A percentile compares a stretch with the other conserved stretches of the same genome.
Conservation (phyloP, 2,113 vertebrate species). For the Bucco capensis region DNA sequence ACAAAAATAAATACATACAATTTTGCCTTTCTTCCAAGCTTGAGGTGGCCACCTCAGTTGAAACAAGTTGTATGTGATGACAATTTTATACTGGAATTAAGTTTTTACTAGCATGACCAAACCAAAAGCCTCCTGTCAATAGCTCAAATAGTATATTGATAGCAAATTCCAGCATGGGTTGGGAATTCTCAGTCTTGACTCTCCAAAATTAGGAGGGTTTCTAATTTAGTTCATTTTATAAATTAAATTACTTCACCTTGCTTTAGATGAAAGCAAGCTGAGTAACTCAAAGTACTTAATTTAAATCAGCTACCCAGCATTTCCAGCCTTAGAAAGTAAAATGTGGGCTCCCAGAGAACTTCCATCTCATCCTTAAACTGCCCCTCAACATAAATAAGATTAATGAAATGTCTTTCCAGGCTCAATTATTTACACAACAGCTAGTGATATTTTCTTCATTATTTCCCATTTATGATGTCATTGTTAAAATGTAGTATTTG, state of each 20-base stretch:
- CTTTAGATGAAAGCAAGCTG: not conserved
- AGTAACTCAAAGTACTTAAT: not conserved
- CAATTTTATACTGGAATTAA: not conserved
- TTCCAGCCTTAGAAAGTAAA: not conserved
- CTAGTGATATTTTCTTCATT: not conserved
- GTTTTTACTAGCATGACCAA: not conserved
- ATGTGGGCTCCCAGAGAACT: not conserved
- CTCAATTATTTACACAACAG: not conserved
- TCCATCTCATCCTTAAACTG: not conserved
- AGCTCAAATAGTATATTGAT: not conserved
- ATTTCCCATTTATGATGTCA: not conserved
- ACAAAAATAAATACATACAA: not conserved
- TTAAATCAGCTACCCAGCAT: not conserved
- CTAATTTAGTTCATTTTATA: not conserved
- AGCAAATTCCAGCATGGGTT: not conserved
- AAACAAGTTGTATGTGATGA: not conserved
- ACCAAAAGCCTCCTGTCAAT: not conserved
- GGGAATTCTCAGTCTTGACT: not conserved
- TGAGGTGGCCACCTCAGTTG: not conserved
- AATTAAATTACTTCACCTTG: not conserved
- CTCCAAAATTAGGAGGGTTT: not conserved
- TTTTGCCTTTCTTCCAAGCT: not conserved
- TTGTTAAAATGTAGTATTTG: not conserved
- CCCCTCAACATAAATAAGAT: not conserved
- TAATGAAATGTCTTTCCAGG: not conserved